Conservation (phyloP, 35 echinoderm and acorn worm genomes). For the Eucidaris tribuloides region DNA sequence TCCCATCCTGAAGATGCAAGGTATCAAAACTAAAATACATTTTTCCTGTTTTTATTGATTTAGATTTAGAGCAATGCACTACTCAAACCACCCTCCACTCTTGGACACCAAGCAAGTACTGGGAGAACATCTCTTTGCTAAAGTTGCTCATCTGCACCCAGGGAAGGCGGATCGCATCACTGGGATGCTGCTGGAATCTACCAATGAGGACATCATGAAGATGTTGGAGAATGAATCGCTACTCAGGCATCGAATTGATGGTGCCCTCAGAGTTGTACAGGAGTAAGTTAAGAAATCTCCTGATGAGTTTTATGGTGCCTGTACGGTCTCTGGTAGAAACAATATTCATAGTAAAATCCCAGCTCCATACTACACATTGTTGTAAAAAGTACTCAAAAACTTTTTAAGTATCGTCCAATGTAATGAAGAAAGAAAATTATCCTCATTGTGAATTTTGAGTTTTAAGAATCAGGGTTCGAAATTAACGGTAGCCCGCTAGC, state of each 20-base stretch:
- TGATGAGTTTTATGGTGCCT: neutral
- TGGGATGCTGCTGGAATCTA: slow-evolving; percentile 77
- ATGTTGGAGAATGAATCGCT: slow-evolving; percentile 63
- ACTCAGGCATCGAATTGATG: slow-evolving; percentile 21
- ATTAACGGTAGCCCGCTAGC: too few relatives aligned
- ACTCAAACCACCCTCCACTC: neutral
- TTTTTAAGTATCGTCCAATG: neutral
- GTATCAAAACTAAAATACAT: too few relatives aligned
- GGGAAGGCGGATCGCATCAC: slow-evolving; percentile 63
- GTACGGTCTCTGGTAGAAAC: too few relatives aligned
- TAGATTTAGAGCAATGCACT: too few relatives aligned
- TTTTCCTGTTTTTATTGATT: too few relatives aligned
- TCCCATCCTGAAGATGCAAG: too few relatives aligned
- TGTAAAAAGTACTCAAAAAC: too few relatives aligned
- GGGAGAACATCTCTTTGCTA: slow-evolving; percentile 76
- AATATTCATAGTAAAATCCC: too few relatives aligned
- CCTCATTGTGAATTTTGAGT: neutral
- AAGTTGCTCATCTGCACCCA: slow-evolving; percentile 42
- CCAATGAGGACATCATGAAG: slow-evolving; percentile 72
- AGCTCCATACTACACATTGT: too few relatives aligned
- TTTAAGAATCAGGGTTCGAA: too few relatives aligned
- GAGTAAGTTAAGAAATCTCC: neutral
- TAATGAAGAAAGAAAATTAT: neutral
- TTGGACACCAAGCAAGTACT: slow-evolving; percentile 76
- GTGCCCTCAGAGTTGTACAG: slow-evolving; percentile 38